Conservation (phyloP, 2,113 vertebrate species). For the Eupsittula cactorum region DNA sequence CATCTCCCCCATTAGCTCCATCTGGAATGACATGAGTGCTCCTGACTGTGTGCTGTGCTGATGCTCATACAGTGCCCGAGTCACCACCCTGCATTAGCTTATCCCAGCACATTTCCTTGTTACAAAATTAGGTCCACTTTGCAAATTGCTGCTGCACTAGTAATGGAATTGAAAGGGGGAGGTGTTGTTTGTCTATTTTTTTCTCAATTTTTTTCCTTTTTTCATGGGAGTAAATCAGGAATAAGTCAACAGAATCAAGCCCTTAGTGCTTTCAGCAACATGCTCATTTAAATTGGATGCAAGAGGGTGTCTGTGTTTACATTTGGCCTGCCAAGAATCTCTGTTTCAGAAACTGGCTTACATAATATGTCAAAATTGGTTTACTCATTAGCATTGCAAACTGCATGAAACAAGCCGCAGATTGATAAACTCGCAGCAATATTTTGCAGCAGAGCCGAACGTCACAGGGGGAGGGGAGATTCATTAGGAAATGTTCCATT, state of each 20-base stretch:
- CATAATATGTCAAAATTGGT: conserved; percentile 70
- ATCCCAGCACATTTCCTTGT: not conserved
- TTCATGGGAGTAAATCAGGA: conserved; percentile 37
- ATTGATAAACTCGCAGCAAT: conserved; percentile 60
- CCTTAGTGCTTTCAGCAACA: conserved; percentile 59
- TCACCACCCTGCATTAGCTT: conserved; percentile 34
- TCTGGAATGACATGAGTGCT: not conserved
- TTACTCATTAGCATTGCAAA: conserved; percentile 74
- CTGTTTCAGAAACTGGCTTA: conserved; percentile 70
- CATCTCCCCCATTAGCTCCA: not conserved
- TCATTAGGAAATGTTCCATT: conserved; percentile 50
- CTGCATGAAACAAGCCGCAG: conserved; percentile 42
- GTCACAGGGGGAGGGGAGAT: conserved; percentile 48
- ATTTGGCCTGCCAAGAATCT: conserved; percentile 71
- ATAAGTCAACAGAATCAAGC: conserved; percentile 58
- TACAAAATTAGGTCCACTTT: conserved; percentile 38
- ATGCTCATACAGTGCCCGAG: not conserved
- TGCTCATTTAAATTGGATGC: conserved; percentile 68
- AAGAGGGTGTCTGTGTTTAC: conserved; percentile 69
- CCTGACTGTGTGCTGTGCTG: not conserved
- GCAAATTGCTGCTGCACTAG: conserved; percentile 9
- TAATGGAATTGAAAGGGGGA: not conserved
- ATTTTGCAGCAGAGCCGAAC: conserved; percentile 56
- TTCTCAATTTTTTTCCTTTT: not conserved
- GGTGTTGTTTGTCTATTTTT: not conserved